Evolutionary conservation across 2,113 vertebrate genomes (phyloP), one percentile per base, ranked within the genome.

Genomic region (Cavia porcellus): DNA sequence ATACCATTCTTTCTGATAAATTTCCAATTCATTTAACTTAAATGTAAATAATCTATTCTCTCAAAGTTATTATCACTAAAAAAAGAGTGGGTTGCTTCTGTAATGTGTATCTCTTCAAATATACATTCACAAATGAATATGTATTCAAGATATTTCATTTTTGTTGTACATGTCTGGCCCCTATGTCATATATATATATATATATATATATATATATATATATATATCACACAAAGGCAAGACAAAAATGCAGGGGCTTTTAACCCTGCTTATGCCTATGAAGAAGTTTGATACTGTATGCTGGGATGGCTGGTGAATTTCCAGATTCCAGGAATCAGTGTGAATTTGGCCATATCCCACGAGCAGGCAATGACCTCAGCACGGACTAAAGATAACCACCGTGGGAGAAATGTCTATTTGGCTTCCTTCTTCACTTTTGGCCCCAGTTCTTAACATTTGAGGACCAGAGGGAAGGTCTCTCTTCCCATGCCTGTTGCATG

Each of bases 331-430:
- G 70, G 64, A 97, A 96, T 86, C 74, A 85, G 82, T 90, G 95
- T 92, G 86, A 97, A 94, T 90, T 81, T 97, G 96, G 97, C 96
- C 62, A 13, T 3, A 38, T 91, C 94, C 96, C 80, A 77, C 0
- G 11, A 95, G 77, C 83, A 95, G 96, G 35, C 85, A 82, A 93
- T 97, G 96, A 97, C 88, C 88, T 98, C 97, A 97, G 89, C 68
- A 52, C 7, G 88, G 90, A 95, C 97, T 98, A 96, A 97, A 97
- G 98, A 98, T 98, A 97, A 97, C 97, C 35, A 95, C 96, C 70
- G 45, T 97, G 96, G 94, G 96, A 98, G 96, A 97, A 97, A 90
- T 1, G n/a, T 75, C 82, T 77, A 35, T 82, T 96, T 86, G 96
- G 87, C 82, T 97, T 96, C 95, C 83, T 88, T 89, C 95, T 91